Evolutionary conservation across 2,797 vertebrate genomes (phyloP), one percentile per base, ranked within the genome.

Genomic region (Nannoperca obscura): DNA sequence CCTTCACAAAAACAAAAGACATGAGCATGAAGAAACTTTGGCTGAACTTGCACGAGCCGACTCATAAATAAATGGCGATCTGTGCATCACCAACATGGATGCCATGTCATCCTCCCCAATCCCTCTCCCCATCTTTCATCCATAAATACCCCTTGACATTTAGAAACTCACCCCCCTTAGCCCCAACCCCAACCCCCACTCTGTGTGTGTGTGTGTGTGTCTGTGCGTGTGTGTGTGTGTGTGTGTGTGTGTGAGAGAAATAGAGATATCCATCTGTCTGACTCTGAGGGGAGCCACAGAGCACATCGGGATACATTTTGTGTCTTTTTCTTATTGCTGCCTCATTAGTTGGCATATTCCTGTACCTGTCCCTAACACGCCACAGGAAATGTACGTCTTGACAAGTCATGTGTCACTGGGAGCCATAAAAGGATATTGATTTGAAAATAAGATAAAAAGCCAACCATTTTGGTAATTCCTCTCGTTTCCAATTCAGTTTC

Each of bases 111-210:
- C 78, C 76, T 71, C 59, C 71, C 55, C 36, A 1, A 66, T 66
- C 63, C n/a, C 77, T 66, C 70, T 59, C 76, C 62, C 63, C 76
- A 81, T 84, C 88, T 92, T 91, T 94, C 86, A 94, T 93, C 93
- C 90, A 86, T 88, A 93, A 94, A 94, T 93, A 93, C 87, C 90
- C 82, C 80, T 81, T 94, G 94, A 94, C 94, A 94, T 95, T 95
- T 94, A 86, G 76, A 88, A 82, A 78, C 50, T 59, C 74, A 22
- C 49, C 80, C 83, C 80, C 52, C 80, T 55, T 24, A 68, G 58
- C 76, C 66, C 57, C 44, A 61, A 58, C 66, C 67, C 64, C 52
- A 68, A 49, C 63, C 82, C 59, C 73, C 34, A 66, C 44, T 49
- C n/a, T 5, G 50, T 58, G 65, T 58, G 61, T 40, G 71, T 57